Conservation (phyloP, 2,888 invertebrate genomes). For the Aphidoletes aphidimyza region DNA sequence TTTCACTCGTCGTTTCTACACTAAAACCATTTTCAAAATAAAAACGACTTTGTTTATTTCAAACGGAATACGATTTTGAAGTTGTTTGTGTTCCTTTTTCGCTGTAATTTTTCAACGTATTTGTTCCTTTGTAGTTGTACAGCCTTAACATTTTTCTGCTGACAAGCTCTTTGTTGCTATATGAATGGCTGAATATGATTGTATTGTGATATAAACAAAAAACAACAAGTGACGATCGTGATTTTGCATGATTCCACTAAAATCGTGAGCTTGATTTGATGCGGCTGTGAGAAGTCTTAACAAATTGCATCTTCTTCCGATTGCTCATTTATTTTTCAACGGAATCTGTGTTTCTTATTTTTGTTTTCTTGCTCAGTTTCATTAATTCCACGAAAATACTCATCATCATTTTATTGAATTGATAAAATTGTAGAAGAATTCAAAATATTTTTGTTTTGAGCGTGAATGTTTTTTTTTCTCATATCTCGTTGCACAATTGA, state of each 20-base stretch:
- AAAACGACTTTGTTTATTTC: not conserved
- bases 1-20: not conserved
- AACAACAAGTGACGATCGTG: not conserved
- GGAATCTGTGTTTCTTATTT: too few relatives aligned
- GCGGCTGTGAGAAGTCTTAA: not conserved
- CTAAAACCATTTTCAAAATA: not conserved
- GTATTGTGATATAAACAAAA: not conserved
- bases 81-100: constrained; percentile 1
- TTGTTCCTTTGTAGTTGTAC: too few relatives aligned
- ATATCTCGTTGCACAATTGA: too few relatives aligned
- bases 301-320: constrained; percentile 13
- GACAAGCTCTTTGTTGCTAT: not conserved
- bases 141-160: too few relatives aligned
- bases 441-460: not conserved
- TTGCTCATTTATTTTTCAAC: constrained; percentile 30
- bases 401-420: constrained; percentile 38
- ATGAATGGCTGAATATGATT: not conserved
- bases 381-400: not conserved
- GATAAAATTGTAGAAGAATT: not conserved
- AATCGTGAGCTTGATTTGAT: constrained; percentile 29
- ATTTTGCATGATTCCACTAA: not conserved
- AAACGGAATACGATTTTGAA: not conserved
- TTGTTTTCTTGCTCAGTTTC: too few relatives aligned
- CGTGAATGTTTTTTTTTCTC: not conserved
- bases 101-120: too few relatives aligned